Conservation (phyloP, 1,140 invertebrate genomes). For the Riptortus pedestris region DNA sequence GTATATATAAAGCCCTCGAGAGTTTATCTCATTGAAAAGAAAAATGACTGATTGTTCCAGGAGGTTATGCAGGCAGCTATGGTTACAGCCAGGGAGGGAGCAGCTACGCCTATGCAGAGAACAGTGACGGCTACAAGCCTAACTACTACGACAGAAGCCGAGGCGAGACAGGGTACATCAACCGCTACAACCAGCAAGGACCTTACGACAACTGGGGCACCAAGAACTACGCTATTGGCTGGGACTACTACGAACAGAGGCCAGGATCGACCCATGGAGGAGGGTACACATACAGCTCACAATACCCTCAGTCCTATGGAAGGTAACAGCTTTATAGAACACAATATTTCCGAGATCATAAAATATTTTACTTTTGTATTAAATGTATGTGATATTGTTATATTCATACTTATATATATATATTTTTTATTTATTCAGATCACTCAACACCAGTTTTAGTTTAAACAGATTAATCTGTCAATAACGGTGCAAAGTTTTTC, state of each 20-base stretch:
- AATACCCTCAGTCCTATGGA: background rate
- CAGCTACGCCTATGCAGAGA: background rate
- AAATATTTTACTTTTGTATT: too few species aligned
- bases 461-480: too few species aligned
- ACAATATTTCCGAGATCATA: too few species aligned
- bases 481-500: too few species aligned
- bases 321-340: constrained; percentile 2
- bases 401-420: too few species aligned
- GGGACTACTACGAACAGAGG: constrained; percentile 21
- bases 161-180: constrained; percentile 15
- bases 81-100: background rate
- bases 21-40: background rate
- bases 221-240: constrained; percentile 5
- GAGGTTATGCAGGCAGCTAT: background rate
- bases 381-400: too few species aligned
- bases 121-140: background rate
- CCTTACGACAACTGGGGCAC: background rate
- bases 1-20: too few species aligned
- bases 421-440: too few species aligned
- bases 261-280: background rate
- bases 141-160: constrained; percentile 9
- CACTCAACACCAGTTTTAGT: too few species aligned
- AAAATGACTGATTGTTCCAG: background rate
- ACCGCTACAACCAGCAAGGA: background rate
- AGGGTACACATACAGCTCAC: constrained; percentile 9